Conservation (phyloP, 2,888 invertebrate species). For the Leptogaster cylindrica region DNA sequence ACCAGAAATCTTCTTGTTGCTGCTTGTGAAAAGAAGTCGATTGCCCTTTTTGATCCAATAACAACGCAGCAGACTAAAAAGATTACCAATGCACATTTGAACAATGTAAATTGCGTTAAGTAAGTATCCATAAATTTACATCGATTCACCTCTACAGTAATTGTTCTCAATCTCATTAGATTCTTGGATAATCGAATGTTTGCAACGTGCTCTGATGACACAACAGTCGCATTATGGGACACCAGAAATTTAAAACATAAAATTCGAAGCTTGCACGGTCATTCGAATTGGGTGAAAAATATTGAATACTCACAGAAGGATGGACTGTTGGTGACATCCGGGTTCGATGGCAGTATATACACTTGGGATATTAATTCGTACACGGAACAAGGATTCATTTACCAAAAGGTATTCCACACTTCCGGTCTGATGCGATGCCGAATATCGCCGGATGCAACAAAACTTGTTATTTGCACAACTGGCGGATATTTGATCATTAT, state of each 20-base stretch:
- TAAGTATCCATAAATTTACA: conserved; percentile 63
- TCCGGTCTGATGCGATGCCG: conserved; percentile 76
- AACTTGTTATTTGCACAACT: conserved; percentile 90
- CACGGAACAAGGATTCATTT: conserved; percentile 77
- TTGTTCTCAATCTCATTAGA: conserved; percentile 64
- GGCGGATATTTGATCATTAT: conserved; percentile 89
- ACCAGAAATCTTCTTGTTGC: conserved; percentile 80
- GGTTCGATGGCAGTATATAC: conserved; percentile 91
- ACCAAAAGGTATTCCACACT: conserved; percentile 85
- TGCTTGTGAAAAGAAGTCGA: conserved; percentile 88
- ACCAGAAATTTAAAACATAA: conserved; percentile 81
- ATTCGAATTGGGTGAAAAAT: conserved; percentile 96
- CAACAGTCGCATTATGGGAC: conserved; percentile 92
- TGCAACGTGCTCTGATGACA: conserved; percentile 94
- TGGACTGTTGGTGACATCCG: conserved; percentile 86
- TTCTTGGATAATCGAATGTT: conserved; percentile 87
- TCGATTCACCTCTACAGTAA: neutral
- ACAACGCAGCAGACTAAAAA: conserved; percentile 76
- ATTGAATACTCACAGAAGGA: conserved; percentile 89
- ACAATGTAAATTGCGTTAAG: conserved; percentile 94
- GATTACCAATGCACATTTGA: conserved; percentile 82
- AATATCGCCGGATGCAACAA: conserved; percentile 82
- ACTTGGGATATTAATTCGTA: conserved; percentile 93
- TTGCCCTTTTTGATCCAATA: conserved; percentile 86
- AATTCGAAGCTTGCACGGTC: conserved; percentile 80